Evolutionary conservation across 2,888 invertebrate genomes (phyloP), one percentile per base, ranked within the genome.

Genomic region (Lathronympha strigana): DNA sequence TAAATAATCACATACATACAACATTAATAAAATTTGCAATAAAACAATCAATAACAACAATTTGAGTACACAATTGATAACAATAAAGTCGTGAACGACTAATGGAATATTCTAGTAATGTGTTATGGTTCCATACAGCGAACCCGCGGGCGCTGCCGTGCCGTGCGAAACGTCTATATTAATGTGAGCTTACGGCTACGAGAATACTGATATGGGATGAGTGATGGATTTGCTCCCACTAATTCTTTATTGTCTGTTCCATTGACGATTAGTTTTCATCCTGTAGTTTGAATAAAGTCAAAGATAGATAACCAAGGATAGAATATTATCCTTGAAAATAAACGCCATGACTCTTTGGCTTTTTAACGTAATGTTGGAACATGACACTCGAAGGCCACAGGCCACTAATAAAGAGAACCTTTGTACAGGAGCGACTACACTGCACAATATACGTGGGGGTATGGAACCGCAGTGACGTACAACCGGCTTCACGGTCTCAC

Each of bases 11-110:
- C 13, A 57, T 38, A 17, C 13, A 57, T 55, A 63, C 9, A 64
- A 53, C 51, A 64, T 38, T 36, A 15, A 45, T 58, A 53, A 33
- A 64, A 40, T 47, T 61, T 58, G 50, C 36, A 61, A 47, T 51
- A 40, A 60, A 57, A 43, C 51, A 31, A 55, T 45, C 43, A 67
- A 60, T 47, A 64, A 68, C 45, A 61, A 64, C 33, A 68, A 50
- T 45, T 28, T 43, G 60, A 57, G 36, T 50, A 63, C 15, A 63
- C 36, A 50, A 62, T 33, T 43, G 25, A 47, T 38, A 58, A 64
- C 43, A 63, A 63, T 43, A 57, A 63, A 45, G 45, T 58, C 58
- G 58, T 55, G 61, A 50, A 40, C 54, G 19, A 25, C 21, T 51
- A 45, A 60, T 53, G 53, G 15, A 64, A 60, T 53, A 50, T 54